Base-by-base conservation (phyloP, 1,140 invertebrate species). In the Brachionus angularis region DNA sequence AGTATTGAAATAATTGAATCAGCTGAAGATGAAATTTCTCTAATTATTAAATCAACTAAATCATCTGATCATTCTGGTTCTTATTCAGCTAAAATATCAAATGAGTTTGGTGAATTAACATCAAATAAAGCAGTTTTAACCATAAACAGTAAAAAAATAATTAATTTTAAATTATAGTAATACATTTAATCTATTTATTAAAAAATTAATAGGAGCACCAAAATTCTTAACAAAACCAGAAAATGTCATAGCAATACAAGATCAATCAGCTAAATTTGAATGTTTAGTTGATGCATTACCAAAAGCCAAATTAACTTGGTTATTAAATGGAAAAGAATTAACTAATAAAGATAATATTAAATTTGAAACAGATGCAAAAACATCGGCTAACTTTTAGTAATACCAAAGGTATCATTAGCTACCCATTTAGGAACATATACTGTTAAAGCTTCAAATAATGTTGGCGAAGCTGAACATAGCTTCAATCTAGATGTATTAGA, bases 401-500 rank as follows among this genome's bases (percentile, higher is more conserved):
- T 62, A 4, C 61, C 76, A 25, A 73, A 50, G n/a, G n/a, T n/a
- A n/a, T 23, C 67, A 39, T 16, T 14, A 5, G 21, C 33, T 25
- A 72, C 39, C 10, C 31, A 62, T 47, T 10, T n/a, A 46, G 52
- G 71, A 3, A 29, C 33, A 33, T 42, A 42, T 34, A 4, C 1
- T 42, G 12, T 61, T n/a, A n/a, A n/a, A n/a, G 23, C 21, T 10
- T 1, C 34, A 1, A 8, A 39, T 33, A 58, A 58, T 33, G 78
- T 80, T 67, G 78, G 79, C 71, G 79, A 79, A 27, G 69, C 74
- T 8, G 76, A n/a, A n/a, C n/a, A n/a, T n/a, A n/a, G n/a, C n/a
- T n/a, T n/a, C n/a, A n/a, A n/a, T n/a, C n/a, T n/a, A n/a, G n/a
- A n/a, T n/a, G n/a, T n/a, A 42, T 10, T 16, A 42, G 39, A 42